phyloP scores from a whole-genome alignment of 2,888 invertebrate genomes.

The Tortrix viridana region DNA sequence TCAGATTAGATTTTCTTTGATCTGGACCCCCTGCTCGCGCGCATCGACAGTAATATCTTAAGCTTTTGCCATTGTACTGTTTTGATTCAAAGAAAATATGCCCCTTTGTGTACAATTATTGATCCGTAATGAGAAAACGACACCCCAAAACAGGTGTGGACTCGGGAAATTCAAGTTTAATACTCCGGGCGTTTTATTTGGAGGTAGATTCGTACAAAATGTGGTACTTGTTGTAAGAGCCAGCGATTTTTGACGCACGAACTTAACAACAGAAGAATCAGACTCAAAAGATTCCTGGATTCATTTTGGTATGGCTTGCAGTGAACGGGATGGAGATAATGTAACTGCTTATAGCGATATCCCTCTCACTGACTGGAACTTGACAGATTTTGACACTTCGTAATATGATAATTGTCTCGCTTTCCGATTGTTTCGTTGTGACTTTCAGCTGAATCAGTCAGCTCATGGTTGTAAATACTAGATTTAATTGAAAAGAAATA shows the following conservation, averaged over 20 bases:
- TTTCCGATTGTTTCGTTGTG: no score
- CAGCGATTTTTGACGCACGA: not conserved
- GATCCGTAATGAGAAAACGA: conserved; percentile 43
- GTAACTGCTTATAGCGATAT: no score
- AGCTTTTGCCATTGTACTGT: conserved; percentile 28
- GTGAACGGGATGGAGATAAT: no score
- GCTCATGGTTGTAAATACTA: no score
- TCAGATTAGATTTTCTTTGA: conserved; percentile 28
- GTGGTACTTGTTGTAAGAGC: conserved; percentile 42
- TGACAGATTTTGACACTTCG: no score
- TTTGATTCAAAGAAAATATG: conserved; percentile 28
- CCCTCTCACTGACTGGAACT: no score
- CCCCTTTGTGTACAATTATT: conserved; percentile 36
- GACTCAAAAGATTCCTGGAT: no score
- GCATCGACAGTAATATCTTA: conserved; percentile 27
- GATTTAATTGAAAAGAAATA: no score
- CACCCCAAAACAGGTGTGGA: conserved; percentile 66
- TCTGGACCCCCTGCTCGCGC: conserved; percentile 23
- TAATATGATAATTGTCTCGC: no score
- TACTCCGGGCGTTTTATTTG: conserved; percentile 73
- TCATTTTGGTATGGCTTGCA: no score
- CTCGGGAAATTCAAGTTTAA: conserved; percentile 73
- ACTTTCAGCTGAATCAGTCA: no score
- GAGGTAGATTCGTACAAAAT: conserved; percentile 44
- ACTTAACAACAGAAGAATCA: no score